Evolutionary conservation across 2,113 vertebrate genomes (phyloP).

Genomic region (Nyctereutes procyonoides): DNA sequence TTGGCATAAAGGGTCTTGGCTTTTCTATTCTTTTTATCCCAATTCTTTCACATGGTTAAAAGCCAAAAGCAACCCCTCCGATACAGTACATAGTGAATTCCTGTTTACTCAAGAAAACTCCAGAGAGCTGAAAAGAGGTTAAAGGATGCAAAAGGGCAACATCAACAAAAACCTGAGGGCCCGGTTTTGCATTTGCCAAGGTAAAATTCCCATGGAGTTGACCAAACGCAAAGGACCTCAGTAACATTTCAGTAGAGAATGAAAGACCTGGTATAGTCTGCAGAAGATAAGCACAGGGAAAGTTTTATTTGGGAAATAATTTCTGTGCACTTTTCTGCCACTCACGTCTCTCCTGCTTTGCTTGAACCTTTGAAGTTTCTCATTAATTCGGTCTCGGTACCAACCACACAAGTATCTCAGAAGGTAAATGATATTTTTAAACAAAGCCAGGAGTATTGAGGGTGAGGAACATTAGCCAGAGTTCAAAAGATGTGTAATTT

Average conservation of each 20-base stretch:
- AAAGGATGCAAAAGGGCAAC: not conserved
- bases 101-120: conserved; percentile 46
- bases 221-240: conserved; percentile 3
- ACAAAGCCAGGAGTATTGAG: conserved; percentile 10
- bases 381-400: conserved; percentile 8
- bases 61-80: conserved; percentile 51
- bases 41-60: conserved; percentile 40
- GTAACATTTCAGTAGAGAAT: conserved; percentile 14
- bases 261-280: not conserved
- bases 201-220: not conserved
- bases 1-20: not conserved
- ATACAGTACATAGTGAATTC: not conserved
- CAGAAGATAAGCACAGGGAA: not conserved
- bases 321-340: not conserved
- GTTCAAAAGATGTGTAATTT: conserved; percentile 63
- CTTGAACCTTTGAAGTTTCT: conserved; percentile 12
- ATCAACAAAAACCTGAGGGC: not conserved
- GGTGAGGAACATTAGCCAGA: not conserved
- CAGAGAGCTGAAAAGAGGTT: not conserved
- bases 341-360: not conserved
- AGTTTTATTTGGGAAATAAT: conserved; percentile 31
- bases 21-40: not conserved
- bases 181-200: not conserved
- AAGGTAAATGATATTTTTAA: conserved; percentile 58
- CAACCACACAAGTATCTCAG: conserved; percentile 25